Evolutionary conservation across 2,797 vertebrate species (phyloP).

Genomic region (Enteromius argenteus): DNA sequence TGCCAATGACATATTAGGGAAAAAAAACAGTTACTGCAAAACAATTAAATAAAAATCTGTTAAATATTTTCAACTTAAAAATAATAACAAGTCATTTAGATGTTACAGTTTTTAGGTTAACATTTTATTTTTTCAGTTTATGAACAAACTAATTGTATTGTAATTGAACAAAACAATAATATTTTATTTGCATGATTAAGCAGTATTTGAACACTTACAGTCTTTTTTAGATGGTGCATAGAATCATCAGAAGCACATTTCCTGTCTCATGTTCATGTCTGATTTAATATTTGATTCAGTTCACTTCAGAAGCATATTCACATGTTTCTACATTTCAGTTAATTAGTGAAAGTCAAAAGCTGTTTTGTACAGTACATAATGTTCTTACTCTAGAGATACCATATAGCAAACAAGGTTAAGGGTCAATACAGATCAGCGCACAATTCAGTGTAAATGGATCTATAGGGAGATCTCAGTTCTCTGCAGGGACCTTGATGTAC

Average conservation of each 20-base stretch:
- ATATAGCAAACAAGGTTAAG: background rate
- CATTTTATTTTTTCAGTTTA: background rate
- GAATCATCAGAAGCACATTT: background rate
- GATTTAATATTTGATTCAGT: background rate
- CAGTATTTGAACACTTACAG: background rate
- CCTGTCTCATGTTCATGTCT: background rate
- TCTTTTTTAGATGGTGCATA: background rate
- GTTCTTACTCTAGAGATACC: background rate
- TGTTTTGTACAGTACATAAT: background rate
- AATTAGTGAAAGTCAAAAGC: background rate
- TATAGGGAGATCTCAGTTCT: background rate
- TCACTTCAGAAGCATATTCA: background rate
- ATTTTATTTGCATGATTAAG: background rate
- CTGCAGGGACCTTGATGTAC: constrained; percentile 15
- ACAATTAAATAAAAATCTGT: background rate
- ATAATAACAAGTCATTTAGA: background rate
- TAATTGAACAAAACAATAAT: too few species aligned
- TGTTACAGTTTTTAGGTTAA: background rate
- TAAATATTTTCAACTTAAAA: background rate
- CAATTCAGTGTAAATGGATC: background rate
- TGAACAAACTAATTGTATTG: too few species aligned
- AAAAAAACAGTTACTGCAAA: too few species aligned
- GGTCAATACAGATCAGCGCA: background rate
- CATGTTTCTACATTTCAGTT: background rate
- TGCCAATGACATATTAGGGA: background rate